Evolutionary conservation across 1,140 invertebrate species (phyloP), one percentile per base, ranked within the genome.

Genomic region (Sminthurides bifidus): DNA sequence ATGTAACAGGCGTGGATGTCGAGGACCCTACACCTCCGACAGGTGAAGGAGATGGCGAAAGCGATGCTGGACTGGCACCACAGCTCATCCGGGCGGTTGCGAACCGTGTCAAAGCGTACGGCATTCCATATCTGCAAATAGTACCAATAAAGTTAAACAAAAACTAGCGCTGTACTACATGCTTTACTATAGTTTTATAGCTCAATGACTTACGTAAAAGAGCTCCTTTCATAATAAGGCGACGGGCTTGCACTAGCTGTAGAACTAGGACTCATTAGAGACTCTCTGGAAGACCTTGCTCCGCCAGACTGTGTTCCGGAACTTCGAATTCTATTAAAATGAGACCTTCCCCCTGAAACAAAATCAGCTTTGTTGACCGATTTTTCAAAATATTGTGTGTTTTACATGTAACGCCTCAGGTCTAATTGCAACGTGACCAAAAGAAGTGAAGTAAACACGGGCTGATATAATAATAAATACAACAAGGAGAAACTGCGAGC

Each of bases 11-110:
- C 76, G 68, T 77, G 72, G 76, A 82, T 74, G 64, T 60, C 10
- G 78, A 78, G 61, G 76, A 76, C 65, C 75, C 78, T 62, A 76
- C 76, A 40, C 79, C 80, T 65, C 75, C 78, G 61, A 77, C 77
- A 35, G 77, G 79, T 35, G 77, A 80, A 60, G 79, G 80, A 59
- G 75, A 67, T 8, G 66, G 68, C 24, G 68, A 69, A 12, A 68
- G 56, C 21, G 58, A 64, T 46, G 57, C 58, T 46, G 55, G 60
- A 43, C 60, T 60, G 27, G 63, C 59, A 48, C 63, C 60, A 43
- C 58, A 60, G 43, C 64, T 66, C 56, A 63, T 62, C 31, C 66
- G 54, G 21, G 60, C 64, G 17, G 61, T 41, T 33, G 58, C 55
- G 35, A 64, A 64, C 26, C 62, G 52, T 15, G 58, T 52, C 24